Conservation (phyloP, 2,888 invertebrate species). For the Abrostola triplasia region DNA sequence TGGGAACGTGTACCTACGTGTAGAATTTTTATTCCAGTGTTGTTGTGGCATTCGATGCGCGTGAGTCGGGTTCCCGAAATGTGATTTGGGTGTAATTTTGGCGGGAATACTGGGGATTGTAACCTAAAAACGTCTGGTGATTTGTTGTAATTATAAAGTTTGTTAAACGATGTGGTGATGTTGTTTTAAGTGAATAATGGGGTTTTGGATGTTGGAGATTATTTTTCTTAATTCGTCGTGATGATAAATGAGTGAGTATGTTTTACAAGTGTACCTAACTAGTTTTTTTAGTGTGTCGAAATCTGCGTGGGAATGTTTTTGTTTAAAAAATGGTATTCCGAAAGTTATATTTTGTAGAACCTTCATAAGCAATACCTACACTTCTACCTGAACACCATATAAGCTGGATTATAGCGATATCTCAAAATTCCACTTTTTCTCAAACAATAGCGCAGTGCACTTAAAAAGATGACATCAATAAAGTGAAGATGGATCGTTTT, state of each 20-base stretch:
- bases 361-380: conserved; percentile 1
- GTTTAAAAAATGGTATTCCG: neutral
- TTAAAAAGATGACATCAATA: conserved; percentile 4
- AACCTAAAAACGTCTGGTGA: conserved; percentile 38
- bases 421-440: conserved; percentile 19
- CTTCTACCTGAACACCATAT: conserved; percentile 15
- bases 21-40: conserved; percentile 69
- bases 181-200: conserved; percentile 70
- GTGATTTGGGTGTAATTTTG: conserved; percentile 70
- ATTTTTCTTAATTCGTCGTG: conserved; percentile 74
- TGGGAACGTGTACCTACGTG: conserved; percentile 68
- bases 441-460: conserved; percentile 6
- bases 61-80: conserved; percentile 67
- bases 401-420: conserved; percentile 4
- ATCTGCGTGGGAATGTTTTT: conserved; percentile 13
- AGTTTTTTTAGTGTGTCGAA: neutral
- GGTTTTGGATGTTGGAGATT: conserved; percentile 62
- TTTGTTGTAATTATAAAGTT: conserved; percentile 42
- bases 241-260: conserved; percentile 82
- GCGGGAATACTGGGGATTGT: conserved; percentile 72
- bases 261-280: conserved; percentile 13
- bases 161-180: conserved; percentile 48
- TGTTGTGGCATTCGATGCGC: conserved; percentile 70
- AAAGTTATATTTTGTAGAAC: too few species aligned
- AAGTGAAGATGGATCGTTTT: conserved; percentile 24